Evolutionary conservation across 2,888 invertebrate species (phyloP).

Genomic region (Drosophila mercatorum): DNA sequence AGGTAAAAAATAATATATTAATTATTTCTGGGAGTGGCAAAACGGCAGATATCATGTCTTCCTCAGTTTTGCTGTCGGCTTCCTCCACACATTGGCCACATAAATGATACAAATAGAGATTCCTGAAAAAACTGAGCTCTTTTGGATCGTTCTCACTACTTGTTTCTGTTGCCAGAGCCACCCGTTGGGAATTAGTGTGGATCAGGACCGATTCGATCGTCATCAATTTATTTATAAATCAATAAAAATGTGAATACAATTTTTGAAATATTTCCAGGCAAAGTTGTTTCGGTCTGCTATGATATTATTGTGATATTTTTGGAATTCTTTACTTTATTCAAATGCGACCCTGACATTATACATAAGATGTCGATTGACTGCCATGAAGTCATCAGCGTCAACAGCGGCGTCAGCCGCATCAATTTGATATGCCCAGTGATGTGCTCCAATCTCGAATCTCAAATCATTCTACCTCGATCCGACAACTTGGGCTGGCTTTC

Average conservation of each 20-base stretch:
- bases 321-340: slow-evolving; percentile 73
- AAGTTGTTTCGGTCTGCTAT: slow-evolving; percentile 36
- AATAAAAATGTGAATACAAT: slow-evolving; percentile 39
- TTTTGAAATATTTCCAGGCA: slow-evolving; percentile 20
- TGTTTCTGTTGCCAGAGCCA: slow-evolving; percentile 22
- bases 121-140: too few relatives aligned
- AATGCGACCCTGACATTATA: slow-evolving; percentile 57
- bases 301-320: slow-evolving; percentile 32
- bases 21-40: too few relatives aligned
- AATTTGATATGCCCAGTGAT: slow-evolving; percentile 63
- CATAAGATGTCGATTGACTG: slow-evolving; percentile 47
- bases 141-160: neutral
- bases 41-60: too few relatives aligned
- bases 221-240: slow-evolving; percentile 54
- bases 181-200: slow-evolving; percentile 29
- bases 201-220: slow-evolving; percentile 10
- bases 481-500: neutral
- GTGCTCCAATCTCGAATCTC: slow-evolving; percentile 30
- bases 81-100: too few relatives aligned
- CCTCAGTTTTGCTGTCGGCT: too few relatives aligned
- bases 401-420: slow-evolving; percentile 64
- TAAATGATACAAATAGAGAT: too few relatives aligned
- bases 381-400: slow-evolving; percentile 78
- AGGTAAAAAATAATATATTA: too few relatives aligned
- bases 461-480: slow-evolving; percentile 9